phyloP scores from a whole-genome alignment of 1,140 invertebrate genomes.

The Drosophila kohkoa region DNA sequence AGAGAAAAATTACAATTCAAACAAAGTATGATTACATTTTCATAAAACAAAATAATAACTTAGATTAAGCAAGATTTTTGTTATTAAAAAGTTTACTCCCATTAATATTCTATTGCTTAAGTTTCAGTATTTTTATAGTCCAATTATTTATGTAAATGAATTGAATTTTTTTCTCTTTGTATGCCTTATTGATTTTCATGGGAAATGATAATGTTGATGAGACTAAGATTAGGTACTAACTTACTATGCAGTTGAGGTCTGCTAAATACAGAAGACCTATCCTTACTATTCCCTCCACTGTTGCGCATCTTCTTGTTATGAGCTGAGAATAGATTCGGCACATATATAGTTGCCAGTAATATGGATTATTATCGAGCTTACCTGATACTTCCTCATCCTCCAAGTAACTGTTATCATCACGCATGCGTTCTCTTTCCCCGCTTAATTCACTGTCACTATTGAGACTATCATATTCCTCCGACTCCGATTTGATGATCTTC shows the following conservation, averaged over 20 bases:
- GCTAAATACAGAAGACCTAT: conserved; percentile 75
- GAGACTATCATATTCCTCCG: conserved; percentile 87
- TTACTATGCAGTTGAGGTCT: conserved; percentile 88
- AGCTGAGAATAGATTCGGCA: conserved; percentile 30
- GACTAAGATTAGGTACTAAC: conserved; percentile 85
- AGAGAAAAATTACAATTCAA: no score
- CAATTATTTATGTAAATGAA: not conserved
- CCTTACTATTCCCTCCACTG: conserved; percentile 55
- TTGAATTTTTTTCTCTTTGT: no score
- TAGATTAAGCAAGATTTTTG: no score
- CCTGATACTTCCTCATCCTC: conserved; percentile 85
- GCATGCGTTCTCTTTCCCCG: conserved; percentile 73
- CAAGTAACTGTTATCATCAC: conserved; percentile 83
- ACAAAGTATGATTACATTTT: no score
- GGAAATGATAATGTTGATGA: not conserved
- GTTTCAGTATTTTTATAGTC: no score
- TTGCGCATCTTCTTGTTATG: conserved; percentile 57
- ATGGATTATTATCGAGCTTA: not conserved
- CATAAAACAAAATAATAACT: no score
- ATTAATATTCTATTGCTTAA: no score
- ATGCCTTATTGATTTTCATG: no score
- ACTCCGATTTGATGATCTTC: conserved; percentile 86
- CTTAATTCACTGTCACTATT: conserved; percentile 86
- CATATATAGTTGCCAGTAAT: not conserved
- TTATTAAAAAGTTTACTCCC: no score